Evolutionary conservation across 30 jellyfish, hydroid and myxozoan species (phyloP).

Genomic region (Nemopilema nomurai): DNA sequence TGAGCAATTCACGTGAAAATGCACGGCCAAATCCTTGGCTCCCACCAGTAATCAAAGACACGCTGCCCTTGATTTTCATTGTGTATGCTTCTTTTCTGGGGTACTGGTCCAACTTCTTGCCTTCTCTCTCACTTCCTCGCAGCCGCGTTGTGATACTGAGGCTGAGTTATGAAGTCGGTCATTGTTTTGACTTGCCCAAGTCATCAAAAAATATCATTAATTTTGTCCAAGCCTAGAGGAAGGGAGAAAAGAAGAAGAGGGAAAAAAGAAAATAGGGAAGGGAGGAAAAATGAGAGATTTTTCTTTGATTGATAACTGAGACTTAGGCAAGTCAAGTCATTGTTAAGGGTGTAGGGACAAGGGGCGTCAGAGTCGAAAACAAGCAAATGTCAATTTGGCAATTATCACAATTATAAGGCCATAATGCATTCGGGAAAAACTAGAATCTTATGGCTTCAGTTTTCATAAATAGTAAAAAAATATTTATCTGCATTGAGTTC

Average conservation of each 20-base stretch:
- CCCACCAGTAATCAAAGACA: constrained; percentile 81
- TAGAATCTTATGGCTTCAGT: no score
- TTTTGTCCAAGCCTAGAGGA: background rate
- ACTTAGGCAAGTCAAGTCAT: no score
- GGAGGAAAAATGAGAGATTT: no score
- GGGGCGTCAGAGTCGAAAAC: background rate
- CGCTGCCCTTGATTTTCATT: constrained; percentile 57
- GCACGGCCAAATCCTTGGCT: constrained; percentile 81
- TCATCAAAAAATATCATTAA: background rate
- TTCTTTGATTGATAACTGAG: no score
- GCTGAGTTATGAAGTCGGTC: no score
- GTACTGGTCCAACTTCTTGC: background rate
- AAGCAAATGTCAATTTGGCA: background rate
- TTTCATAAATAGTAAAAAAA: no score
- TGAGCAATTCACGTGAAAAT: constrained; percentile 57
- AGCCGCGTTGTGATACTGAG: background rate
- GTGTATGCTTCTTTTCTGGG: background rate
- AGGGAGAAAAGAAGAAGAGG: no score
- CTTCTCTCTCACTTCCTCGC: background rate
- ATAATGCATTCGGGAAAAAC: background rate
- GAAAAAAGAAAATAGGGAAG: no score
- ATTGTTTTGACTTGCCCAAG: no score
- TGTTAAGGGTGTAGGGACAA: no score
- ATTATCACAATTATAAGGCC: background rate
- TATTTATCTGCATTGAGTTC: no score